Conservation (phyloP, 1,140 invertebrate genomes). For the Aleiodes sp. region DNA sequence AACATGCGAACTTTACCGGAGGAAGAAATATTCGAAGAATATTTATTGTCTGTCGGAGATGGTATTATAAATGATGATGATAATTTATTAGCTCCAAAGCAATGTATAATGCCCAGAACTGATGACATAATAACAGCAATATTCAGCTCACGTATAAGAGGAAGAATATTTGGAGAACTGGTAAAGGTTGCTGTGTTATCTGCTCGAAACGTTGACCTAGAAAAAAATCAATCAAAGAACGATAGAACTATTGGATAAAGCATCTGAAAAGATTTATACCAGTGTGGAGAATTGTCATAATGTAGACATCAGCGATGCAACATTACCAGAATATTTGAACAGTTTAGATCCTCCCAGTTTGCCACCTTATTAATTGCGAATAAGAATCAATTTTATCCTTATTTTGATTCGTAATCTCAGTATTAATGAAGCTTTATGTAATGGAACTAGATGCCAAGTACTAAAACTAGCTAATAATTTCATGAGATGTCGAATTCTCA, state of each 20-base stretch:
- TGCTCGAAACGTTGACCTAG: slow-evolving; percentile 8
- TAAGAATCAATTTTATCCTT: slow-evolving; percentile 1
- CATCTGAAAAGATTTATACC: slow-evolving; percentile 16
- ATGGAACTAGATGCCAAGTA: slow-evolving; percentile 34
- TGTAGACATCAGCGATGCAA: too few relatives aligned
- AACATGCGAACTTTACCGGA: too few relatives aligned
- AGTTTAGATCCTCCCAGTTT: slow-evolving; percentile 9
- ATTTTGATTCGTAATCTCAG: too few relatives aligned
- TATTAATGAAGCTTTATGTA: slow-evolving; percentile 26
- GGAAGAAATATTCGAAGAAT: slow-evolving; percentile 33
- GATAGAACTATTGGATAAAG: slow-evolving; percentile 20
- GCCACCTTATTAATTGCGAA: slow-evolving; percentile 21
- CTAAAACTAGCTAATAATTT: slow-evolving; percentile 34
- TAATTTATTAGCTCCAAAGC: slow-evolving; percentile 18
- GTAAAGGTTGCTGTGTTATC: not conserved
- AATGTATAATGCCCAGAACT: not conserved
- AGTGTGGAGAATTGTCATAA: not conserved
- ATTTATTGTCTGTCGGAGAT: slow-evolving; percentile 33
- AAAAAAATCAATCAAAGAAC: slow-evolving; percentile 30
- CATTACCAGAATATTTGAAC: slow-evolving; percentile 32
- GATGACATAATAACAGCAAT: slow-evolving; percentile 12
- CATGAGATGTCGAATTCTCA: not conserved
- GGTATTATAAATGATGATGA: slow-evolving; percentile 25
- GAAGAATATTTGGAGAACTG: not conserved
- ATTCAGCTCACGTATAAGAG: not conserved